Conservation (phyloP, 2,113 vertebrate genomes). For the Protomyctophum bolini region DNA sequence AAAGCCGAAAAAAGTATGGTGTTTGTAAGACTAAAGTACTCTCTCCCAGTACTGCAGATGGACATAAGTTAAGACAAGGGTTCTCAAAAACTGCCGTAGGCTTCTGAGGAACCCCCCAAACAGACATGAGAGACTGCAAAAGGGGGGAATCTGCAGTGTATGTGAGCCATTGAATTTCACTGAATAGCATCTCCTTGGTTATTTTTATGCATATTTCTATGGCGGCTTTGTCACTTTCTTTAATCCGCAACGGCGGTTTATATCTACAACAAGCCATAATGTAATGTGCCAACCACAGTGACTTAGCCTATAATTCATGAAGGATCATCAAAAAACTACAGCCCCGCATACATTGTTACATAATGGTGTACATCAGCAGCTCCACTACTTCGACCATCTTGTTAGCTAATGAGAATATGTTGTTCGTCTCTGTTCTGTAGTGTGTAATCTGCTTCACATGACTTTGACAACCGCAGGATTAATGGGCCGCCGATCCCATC, state of each 20-base stretch:
- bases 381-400: background rate
- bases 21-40: conserved; percentile 45
- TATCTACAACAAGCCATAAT: background rate
- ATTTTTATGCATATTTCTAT: conserved; percentile 9
- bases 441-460: conserved; percentile 18
- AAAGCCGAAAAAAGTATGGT: conserved; percentile 66
- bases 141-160: conserved; percentile 13
- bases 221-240: background rate
- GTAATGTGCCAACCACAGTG: background rate
- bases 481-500: conserved; percentile 35
- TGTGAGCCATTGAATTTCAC: conserved; percentile 9
- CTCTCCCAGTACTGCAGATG: conserved; percentile 21
- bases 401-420: conserved; percentile 2
- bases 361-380: too few relatives aligned
- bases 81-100: too few relatives aligned
- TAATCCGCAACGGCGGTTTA: background rate
- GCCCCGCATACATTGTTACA: too few relatives aligned
- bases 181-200: conserved; percentile 7
- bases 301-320: background rate
- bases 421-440: conserved; percentile 10
- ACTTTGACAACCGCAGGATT: conserved; percentile 11
- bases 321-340: background rate
- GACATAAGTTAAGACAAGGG: background rate
- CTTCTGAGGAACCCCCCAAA: too few relatives aligned
- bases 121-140: conserved; percentile 1